Base-by-base conservation (phyloP, 2,888 invertebrate genomes). In the Campoplex nolae region DNA sequence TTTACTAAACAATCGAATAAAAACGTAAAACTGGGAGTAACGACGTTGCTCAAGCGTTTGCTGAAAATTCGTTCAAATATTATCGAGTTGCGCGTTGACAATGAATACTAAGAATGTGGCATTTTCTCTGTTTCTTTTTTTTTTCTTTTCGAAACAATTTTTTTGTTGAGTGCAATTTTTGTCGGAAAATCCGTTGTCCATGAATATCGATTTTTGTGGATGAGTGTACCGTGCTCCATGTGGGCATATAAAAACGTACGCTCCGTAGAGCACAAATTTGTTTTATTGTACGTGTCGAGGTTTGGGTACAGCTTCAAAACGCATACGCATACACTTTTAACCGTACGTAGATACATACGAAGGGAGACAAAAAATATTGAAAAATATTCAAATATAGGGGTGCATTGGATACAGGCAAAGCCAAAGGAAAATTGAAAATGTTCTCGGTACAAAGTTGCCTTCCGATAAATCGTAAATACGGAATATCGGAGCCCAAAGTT, bases 131-230 rank as follows among this genome's bases (percentile, higher is more conserved):
- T 51, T 67, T 71, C 38, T 35, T 35, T 45, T 38, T 38, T 3
- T 38, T 23, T 23, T 23, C 23, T 23, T 48, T 38, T 48, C 54
- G 78, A 16, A 45, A 58, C n/a, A 70, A 82, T 79, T 65, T 58
- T 18, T 45, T 75, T 65, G 70, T 58, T 51, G 81, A 35, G 35
- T 35, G 65, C 78, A 83, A 83, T 86, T 70, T 38, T 45, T 16
- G n/a, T 23, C 45, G 18, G 28, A 76, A 76, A 3, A 48, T 62
- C 62, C 75, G 79, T 76, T 75, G 75, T 70, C 23, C 23, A 23
- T 83, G 86, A 79, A 83, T 86, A 86, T 86, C 86, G 86, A 86
- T 83, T 86, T 51, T 38, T 54, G 51, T 70, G 28, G 51, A 23
- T 48, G 75, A 78, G 70, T 83, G 83, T 70, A 42, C 54, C 28